Evolutionary conservation across 2,888 invertebrate species (phyloP), one percentile per base, ranked within the genome.

Genomic region (Isotomurus palustris): DNA sequence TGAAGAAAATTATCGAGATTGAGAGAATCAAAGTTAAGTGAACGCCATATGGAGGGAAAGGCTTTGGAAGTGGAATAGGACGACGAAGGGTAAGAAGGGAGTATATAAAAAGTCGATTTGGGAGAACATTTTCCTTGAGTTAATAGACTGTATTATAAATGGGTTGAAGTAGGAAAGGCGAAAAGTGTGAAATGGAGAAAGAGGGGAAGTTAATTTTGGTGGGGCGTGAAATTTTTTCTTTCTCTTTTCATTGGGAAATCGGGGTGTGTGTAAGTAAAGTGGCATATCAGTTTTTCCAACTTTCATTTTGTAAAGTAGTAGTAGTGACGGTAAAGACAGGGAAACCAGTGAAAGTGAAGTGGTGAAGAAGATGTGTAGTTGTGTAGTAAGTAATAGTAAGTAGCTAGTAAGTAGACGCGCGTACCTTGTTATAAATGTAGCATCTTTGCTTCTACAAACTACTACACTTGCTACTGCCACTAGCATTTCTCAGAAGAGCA

Each of bases 211-310:
- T 67, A 65, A 66, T 66, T 68, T 68, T 65, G 62, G 64, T 66
- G 60, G 65, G 63, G 66, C 68, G 68, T 68, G 68, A 68, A 68
- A 68, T 68, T 68, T 67, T 68, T 66, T 61, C n/a, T n/a, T n/a
- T n/a, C n/a, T n/a, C n/a, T n/a, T n/a, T n/a, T n/a, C n/a, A n/a
- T n/a, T n/a, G n/a, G n/a, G n/a, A n/a, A n/a, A n/a, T n/a, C n/a
- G n/a, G n/a, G n/a, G n/a, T n/a, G n/a, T n/a, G n/a, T n/a, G n/a
- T n/a, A n/a, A n/a, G n/a, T n/a, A n/a, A n/a, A n/a, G n/a, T n/a
- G n/a, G n/a, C n/a, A n/a, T n/a, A n/a, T n/a, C n/a, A n/a, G n/a
- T n/a, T n/a, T n/a, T n/a, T n/a, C n/a, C n/a, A n/a, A n/a, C n/a
- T n/a, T n/a, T n/a, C n/a, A n/a, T n/a, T n/a, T n/a, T n/a, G n/a